Percentiles rank a stretch among this genome's conserved stretches.
phyloP scores from a whole-genome alignment of 2,888 invertebrate genomes.

The Xiphydria camelus region DNA sequence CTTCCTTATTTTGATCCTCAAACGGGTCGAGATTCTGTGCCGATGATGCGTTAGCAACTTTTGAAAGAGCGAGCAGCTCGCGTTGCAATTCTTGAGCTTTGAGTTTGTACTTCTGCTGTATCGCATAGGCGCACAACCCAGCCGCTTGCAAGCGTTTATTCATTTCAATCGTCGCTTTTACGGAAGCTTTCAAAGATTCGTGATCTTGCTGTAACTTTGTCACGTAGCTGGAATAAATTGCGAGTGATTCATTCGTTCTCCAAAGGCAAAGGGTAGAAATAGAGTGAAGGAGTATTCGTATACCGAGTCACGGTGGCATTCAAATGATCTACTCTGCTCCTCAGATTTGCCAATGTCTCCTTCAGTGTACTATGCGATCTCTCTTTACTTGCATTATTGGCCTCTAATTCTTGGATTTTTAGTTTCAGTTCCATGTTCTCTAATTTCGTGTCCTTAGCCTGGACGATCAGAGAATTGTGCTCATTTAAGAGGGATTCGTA shows the following conservation, averaged over 20 bases:
- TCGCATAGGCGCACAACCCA: conserved; percentile 33
- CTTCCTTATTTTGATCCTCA: not conserved
- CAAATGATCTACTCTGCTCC: conserved; percentile 25
- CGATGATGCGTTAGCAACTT: not conserved
- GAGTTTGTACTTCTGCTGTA: conserved; percentile 31
- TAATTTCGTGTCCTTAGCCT: conserved; percentile 30
- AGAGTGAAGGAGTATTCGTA: not conserved
- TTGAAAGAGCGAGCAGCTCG: conserved; percentile 8
- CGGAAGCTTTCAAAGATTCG: conserved; percentile 33
- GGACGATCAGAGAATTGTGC: conserved; percentile 35
- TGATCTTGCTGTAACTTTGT: conserved; percentile 43
- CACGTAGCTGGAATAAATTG: conserved; percentile 33
- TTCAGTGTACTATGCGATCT: conserved; percentile 28
- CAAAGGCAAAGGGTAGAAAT: conserved; percentile 11
- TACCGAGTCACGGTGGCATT: conserved; percentile 26
- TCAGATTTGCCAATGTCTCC: conserved; percentile 27
- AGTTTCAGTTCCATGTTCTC: conserved; percentile 37
- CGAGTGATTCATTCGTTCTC: not conserved
- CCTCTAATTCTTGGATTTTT: conserved; percentile 30
- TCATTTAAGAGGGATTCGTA: conserved; percentile 36
- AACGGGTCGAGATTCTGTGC: not conserved
- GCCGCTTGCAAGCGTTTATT: conserved; percentile 42
- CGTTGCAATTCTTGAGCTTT: conserved; percentile 30
- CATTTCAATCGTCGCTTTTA: conserved; percentile 29
- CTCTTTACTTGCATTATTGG: conserved; percentile 17